phyloP scores from a whole-genome alignment of 2,113 vertebrate genomes.

The Heliornis fulica region DNA sequence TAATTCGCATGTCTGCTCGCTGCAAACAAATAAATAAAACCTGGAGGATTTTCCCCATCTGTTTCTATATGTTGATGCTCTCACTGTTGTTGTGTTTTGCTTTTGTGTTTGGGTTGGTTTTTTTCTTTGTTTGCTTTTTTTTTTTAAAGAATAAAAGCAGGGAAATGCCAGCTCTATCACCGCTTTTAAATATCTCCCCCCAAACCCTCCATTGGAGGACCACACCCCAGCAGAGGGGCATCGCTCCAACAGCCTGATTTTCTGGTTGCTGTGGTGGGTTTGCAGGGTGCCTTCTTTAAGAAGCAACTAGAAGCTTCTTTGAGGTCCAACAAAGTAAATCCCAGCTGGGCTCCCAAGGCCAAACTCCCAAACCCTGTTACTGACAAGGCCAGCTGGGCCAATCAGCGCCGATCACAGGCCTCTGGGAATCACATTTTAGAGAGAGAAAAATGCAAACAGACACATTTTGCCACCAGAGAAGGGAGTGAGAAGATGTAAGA shows the following conservation, averaged over 20 bases:
- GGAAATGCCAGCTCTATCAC: neutral
- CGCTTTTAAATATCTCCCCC: neutral
- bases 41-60: slow-evolving; percentile 43
- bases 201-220: neutral
- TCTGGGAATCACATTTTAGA: too few relatives aligned
- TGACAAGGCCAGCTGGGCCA: too few relatives aligned
- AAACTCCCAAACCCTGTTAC: too few relatives aligned
- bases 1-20: slow-evolving; percentile 9
- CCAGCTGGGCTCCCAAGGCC: too few relatives aligned
- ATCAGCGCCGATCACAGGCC: too few relatives aligned
- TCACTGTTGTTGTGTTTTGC: neutral
- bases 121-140: neutral
- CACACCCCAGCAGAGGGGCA: neutral
- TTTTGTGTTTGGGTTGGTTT: neutral
- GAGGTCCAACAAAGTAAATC: too few relatives aligned
- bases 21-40: slow-evolving; percentile 44
- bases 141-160: neutral
- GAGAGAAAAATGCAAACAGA: too few relatives aligned
- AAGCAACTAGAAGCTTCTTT: too few relatives aligned
- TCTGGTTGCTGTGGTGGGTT: too few relatives aligned
- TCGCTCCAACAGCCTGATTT: neutral
- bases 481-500: too few relatives aligned
- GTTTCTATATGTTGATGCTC: slow-evolving; percentile 39
- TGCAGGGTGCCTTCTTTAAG: too few relatives aligned
- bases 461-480: too few relatives aligned